A percentile compares a stretch with the other conserved stretches of the same genome.
Evolutionary conservation across 2,888 invertebrate genomes (phyloP).

Genomic region (Synanthedon andrenaeformis): DNA sequence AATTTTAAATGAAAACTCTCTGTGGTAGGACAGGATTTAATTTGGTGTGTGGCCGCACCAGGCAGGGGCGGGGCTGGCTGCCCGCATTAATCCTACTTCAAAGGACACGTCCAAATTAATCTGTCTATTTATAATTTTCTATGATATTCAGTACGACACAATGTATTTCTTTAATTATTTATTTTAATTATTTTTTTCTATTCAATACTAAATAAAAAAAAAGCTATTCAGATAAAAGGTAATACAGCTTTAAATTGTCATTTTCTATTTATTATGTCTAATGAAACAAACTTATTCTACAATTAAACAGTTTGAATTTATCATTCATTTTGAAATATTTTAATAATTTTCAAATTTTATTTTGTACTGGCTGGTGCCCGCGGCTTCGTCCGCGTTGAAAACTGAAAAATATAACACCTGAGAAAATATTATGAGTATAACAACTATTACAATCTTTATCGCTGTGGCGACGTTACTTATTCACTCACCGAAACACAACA

Average conservation of each 20-base stretch:
- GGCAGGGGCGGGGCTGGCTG: constrained; percentile 24
- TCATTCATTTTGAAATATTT: background rate
- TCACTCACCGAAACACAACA: no score
- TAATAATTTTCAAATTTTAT: background rate
- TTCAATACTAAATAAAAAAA: no score
- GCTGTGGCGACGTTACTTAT: no score
- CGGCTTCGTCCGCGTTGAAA: no score
- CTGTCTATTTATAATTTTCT: constrained; percentile 16
- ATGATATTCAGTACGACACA: constrained; percentile 9
- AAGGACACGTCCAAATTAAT: constrained; percentile 50
- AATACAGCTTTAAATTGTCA: no score
- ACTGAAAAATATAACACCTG: no score
- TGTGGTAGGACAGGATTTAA: constrained; percentile 39
- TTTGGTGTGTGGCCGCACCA: constrained; percentile 35
- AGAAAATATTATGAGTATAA: no score
- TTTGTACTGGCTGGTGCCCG: background rate
- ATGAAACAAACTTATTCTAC: no score
- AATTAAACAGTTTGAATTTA: no score
- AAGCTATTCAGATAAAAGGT: no score
- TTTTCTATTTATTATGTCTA: no score
- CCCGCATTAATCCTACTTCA: constrained; percentile 60
- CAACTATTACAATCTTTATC: no score
- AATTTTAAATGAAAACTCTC: constrained; percentile 46
- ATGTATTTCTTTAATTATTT: constrained; percentile 8
- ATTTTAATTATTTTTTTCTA: constrained; percentile 3